A percentile compares a stretch with the other conserved stretches of the same genome.
These are phyloP conservation scores for Diprion similis DNA, from an alignment of 1,140 invertebrate genomes.

Conservation along the genomic window DNA sequence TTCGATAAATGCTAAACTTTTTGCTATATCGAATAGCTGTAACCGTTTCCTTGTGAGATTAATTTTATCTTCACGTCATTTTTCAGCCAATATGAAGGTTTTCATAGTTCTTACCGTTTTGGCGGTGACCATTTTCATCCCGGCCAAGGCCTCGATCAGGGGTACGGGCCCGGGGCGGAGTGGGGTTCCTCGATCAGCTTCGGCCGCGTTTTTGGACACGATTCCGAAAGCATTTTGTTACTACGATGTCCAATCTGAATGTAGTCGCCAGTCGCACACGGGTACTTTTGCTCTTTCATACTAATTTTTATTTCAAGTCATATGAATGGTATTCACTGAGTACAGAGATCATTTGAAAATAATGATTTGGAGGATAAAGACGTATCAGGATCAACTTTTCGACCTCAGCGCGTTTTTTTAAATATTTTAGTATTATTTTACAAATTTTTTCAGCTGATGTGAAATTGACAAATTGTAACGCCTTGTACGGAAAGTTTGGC, in stretches of 20 bases:
- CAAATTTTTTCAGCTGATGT: conserved; percentile 35
- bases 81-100: conserved; percentile 64
- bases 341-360: conserved; percentile 6
- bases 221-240: conserved; percentile 68
- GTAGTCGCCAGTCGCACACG: conserved; percentile 49
- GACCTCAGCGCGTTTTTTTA: too few relatives aligned
- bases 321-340: not conserved
- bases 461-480: conserved; percentile 67
- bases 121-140: conserved; percentile 44
- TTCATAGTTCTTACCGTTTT: conserved; percentile 61
- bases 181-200: conserved; percentile 30
- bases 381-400: too few relatives aligned
- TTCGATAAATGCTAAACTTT: too few relatives aligned
- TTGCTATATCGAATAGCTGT: too few relatives aligned
- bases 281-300: conserved; percentile 34
- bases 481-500: conserved; percentile 69
- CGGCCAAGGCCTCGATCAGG: too few relatives aligned
- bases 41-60: too few relatives aligned
- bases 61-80: conserved; percentile 30
- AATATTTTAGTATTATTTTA: too few relatives aligned
- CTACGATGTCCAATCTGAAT: conserved; percentile 65
- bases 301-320: not conserved
- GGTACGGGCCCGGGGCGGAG: too few relatives aligned
- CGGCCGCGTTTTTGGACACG: conserved; percentile 36
- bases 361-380: not conserved